These are phyloP conservation scores for Pentalonia nigronervosa DNA, from an alignment of 1,140 invertebrate species.

Conservation along the genomic window DNA sequence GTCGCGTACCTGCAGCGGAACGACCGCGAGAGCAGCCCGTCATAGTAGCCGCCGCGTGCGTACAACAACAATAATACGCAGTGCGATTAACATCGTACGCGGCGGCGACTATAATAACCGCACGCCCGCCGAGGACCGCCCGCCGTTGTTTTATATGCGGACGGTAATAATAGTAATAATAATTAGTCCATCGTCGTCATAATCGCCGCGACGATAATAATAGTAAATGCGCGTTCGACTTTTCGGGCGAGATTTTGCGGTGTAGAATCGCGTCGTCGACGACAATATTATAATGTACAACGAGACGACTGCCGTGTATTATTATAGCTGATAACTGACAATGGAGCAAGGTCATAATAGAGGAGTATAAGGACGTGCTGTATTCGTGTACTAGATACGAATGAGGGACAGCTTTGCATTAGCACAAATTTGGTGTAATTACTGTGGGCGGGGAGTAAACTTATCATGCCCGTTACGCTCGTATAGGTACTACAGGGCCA, in stretches of 20 bases:
- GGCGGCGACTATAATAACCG: neutral
- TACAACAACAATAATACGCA: neutral
- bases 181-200: conserved; percentile 23
- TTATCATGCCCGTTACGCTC: neutral
- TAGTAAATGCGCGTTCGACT: neutral
- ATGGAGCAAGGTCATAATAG: too few relatives aligned
- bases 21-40: neutral
- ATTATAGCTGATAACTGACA: neutral
- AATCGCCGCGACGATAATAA: neutral
- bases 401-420: too few relatives aligned
- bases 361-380: too few relatives aligned
- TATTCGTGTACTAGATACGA: too few relatives aligned
- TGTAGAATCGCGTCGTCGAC: neutral
- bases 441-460: neutral
- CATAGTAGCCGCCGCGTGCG: neutral
- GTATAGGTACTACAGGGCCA: too few relatives aligned
- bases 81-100: neutral
- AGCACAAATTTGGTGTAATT: neutral
- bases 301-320: neutral
- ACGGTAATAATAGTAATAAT: neutral
- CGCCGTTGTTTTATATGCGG: neutral
- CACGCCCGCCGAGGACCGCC: conserved; percentile 51
- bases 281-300: neutral
- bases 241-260: neutral
- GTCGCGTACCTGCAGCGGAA: conserved; percentile 1